Evolutionary conservation across 2,888 invertebrate genomes (phyloP).

Genomic region (Eurytoma adleriae): DNA sequence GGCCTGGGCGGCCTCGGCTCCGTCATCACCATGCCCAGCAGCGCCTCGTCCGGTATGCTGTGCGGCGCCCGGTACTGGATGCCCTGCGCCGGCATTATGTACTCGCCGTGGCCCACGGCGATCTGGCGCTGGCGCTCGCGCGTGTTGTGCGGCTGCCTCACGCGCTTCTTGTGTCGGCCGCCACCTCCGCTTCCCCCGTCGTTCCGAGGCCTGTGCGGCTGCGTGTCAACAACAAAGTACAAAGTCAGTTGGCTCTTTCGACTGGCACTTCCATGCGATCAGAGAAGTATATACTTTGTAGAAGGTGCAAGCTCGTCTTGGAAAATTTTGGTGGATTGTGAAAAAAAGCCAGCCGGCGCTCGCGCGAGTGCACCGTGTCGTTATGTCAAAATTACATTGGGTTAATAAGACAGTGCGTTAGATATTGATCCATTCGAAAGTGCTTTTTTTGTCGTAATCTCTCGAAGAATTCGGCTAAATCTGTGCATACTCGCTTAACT

Average conservation of each 20-base stretch:
- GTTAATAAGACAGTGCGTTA: too few species aligned
- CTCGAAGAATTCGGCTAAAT: too few species aligned
- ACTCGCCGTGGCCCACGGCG: constrained; percentile 91
- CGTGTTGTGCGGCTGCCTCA: constrained; percentile 91
- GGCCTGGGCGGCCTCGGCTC: constrained; percentile 86
- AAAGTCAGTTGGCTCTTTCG: background rate
- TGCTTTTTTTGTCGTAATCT: background rate
- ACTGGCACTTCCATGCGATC: background rate
- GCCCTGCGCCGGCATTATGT: constrained; percentile 84
- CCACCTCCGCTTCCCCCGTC: constrained; percentile 80
- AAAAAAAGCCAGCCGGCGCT: constrained; percentile 4
- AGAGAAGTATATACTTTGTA: constrained; percentile 15
- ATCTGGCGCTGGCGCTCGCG: constrained; percentile 90
- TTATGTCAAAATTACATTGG: too few species aligned
- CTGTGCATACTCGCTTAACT: too few species aligned
- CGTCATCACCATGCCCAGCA: constrained; percentile 78
- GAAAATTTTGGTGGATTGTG: constrained; percentile 10
- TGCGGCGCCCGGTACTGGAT: constrained; percentile 81
- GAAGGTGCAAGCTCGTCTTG: constrained; percentile 52
- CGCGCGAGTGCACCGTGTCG: too few species aligned
- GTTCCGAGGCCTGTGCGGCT: constrained; percentile 81
- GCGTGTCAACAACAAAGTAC: constrained; percentile 54
- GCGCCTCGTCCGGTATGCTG: constrained; percentile 77
- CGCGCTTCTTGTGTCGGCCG: constrained; percentile 86
- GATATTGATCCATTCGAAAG: background rate